Conservation (phyloP, 2,113 vertebrate species). For the Sterna hirundo region DNA sequence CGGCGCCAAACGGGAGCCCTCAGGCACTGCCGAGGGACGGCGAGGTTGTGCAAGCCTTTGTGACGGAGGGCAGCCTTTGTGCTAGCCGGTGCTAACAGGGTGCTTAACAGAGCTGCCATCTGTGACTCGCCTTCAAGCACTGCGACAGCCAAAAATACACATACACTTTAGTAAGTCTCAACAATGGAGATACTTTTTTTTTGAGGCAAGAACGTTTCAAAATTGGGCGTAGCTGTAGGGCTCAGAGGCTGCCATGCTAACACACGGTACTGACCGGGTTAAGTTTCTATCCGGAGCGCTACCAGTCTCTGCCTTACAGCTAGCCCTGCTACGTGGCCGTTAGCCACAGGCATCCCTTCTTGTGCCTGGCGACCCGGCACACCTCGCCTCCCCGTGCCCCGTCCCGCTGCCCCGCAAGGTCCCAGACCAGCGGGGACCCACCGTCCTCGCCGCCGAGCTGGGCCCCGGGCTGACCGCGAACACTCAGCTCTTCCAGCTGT, state of each 20-base stretch:
- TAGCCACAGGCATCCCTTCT: background rate
- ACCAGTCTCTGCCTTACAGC: rapidly evolving
- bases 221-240: background rate
- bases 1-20: rapidly evolving
- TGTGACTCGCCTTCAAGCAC: background rate
- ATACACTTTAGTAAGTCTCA: rapidly evolving
- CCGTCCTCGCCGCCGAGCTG: background rate
- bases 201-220: background rate
- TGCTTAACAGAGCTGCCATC: rapidly evolving
- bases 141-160: rapidly evolving
- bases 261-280: rapidly evolving
- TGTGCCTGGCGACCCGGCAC: background rate
- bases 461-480: background rate
- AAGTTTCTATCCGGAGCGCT: rapidly evolving
- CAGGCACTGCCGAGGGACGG: rapidly evolving
- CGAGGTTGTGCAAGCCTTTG: rapidly evolving
- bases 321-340: rapidly evolving
- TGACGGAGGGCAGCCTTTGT: background rate
- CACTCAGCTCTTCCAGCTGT: background rate
- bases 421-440: background rate
- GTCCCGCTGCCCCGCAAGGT: background rate
- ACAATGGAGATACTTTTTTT: rapidly evolving
- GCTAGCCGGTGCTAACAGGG: rapidly evolving
- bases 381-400: rapidly evolving
- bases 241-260: rapidly evolving